Evolutionary conservation across 2,888 invertebrate species (phyloP).

Genomic region (Willowsia nigromaculata): DNA sequence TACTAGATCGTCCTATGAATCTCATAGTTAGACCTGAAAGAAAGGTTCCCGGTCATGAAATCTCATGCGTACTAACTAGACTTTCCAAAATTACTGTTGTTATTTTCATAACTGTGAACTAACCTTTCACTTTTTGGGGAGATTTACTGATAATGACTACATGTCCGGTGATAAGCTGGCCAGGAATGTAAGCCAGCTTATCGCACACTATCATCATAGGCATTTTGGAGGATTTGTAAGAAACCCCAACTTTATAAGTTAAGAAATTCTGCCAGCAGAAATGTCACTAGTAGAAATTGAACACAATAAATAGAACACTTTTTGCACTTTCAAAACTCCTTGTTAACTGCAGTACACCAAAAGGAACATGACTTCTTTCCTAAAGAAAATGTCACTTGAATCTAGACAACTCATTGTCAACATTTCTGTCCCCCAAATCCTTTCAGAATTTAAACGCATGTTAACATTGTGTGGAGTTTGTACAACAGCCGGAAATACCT

Average conservation of each 20-base stretch:
- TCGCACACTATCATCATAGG: slow-evolving; percentile 75
- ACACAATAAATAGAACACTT: not conserved
- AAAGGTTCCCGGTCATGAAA: too few relatives aligned
- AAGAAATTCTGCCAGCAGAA: not conserved
- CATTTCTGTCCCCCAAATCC: not conserved
- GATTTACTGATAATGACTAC: slow-evolving; percentile 69
- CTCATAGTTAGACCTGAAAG: slow-evolving; percentile 69
- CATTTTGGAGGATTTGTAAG: slow-evolving; percentile 53
- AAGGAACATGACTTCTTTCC: not conserved
- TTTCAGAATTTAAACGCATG: not conserved
- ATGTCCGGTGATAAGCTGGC: slow-evolving; percentile 70
- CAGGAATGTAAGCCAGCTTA: slow-evolving; percentile 68
- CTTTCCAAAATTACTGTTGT: not conserved
- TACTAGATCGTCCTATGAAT: slow-evolving; percentile 71
- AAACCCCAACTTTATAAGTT: not conserved
- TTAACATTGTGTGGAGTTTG: not conserved
- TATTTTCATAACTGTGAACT: not conserved
- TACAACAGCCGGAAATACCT: slow-evolving; percentile 5
- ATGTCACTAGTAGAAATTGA: not conserved
- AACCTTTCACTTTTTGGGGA: slow-evolving; percentile 74
- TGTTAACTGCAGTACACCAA: not conserved
- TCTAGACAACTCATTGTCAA: not conserved
- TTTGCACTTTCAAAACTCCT: not conserved
- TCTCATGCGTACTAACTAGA: not conserved
- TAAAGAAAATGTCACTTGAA: not conserved